Percentiles rank a stretch among this genome's conserved stretches.
Conservation (phyloP, 2,888 invertebrate genomes). For the Tipula confusa region DNA sequence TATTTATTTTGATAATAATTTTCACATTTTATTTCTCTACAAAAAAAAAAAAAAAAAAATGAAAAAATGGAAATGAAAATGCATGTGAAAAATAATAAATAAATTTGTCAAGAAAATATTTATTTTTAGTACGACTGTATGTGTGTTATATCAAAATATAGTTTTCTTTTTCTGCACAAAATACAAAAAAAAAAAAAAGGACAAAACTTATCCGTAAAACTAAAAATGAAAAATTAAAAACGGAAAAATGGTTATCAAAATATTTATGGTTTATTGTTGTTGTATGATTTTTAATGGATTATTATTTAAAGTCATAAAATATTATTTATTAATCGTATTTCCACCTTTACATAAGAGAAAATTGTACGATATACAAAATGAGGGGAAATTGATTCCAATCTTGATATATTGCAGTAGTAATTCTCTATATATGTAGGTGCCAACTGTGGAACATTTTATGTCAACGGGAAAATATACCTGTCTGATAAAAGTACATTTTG, state of each 20-base stretch:
- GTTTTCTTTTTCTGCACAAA: neutral
- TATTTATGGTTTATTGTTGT: neutral
- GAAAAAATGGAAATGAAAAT: neutral
- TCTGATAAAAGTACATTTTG: too few relatives aligned
- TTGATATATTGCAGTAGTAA: neutral
- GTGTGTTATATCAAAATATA: neutral
- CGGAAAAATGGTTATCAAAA: neutral
- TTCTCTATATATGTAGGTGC: too few relatives aligned
- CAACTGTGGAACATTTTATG: too few relatives aligned
- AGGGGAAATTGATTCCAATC: neutral
- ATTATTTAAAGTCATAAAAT: neutral
- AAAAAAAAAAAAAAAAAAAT: neutral
- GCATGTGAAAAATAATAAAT: conserved; percentile 25
- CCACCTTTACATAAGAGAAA: neutral
- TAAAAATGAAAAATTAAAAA: neutral
- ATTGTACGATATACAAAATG: neutral
- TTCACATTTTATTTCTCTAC: neutral
- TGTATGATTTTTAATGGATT: neutral
- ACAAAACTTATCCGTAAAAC: too few relatives aligned
- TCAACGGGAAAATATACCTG: too few relatives aligned
- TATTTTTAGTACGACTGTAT: neutral
- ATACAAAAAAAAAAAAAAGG: neutral
- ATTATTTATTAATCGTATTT: neutral
- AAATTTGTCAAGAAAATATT: conserved; percentile 25
- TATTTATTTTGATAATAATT: conserved; percentile 25